Evolutionary conservation across 2,797 vertebrate genomes (phyloP).

Genomic region (Poeciliopsis infans): DNA sequence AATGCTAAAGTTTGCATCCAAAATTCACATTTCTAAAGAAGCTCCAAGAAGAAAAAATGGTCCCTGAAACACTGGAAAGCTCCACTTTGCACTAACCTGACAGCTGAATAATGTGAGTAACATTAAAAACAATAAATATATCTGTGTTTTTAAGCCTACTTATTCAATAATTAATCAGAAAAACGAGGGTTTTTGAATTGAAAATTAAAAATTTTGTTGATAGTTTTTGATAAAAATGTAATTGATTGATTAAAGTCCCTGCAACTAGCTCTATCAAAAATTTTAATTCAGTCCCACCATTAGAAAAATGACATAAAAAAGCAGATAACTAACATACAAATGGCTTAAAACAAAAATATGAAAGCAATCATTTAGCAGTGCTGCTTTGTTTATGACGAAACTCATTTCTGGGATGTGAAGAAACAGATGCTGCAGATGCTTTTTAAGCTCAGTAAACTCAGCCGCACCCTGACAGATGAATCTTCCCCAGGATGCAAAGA

Average conservation of each 20-base stretch:
- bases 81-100: neutral
- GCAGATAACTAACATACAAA: neutral
- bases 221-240: neutral
- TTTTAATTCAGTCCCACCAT: neutral
- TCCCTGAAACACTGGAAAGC: neutral
- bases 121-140: neutral
- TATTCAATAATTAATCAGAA: neutral
- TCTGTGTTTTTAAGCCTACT: neutral
- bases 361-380: neutral
- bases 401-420: neutral
- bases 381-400: neutral
- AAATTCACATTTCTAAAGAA: neutral
- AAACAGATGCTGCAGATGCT: neutral
- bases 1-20: neutral
- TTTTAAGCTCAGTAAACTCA: conserved; percentile 15
- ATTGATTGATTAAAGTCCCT: neutral
- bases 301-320: neutral
- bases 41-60: neutral
- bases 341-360: neutral
- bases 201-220: neutral
- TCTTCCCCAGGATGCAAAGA: neutral
- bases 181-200: neutral
- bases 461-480: conserved; percentile 20
- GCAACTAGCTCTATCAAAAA: neutral
- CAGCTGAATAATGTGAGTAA: neutral